Conservation (phyloP, 2,888 invertebrate genomes). For the Deroplatys truncata region DNA sequence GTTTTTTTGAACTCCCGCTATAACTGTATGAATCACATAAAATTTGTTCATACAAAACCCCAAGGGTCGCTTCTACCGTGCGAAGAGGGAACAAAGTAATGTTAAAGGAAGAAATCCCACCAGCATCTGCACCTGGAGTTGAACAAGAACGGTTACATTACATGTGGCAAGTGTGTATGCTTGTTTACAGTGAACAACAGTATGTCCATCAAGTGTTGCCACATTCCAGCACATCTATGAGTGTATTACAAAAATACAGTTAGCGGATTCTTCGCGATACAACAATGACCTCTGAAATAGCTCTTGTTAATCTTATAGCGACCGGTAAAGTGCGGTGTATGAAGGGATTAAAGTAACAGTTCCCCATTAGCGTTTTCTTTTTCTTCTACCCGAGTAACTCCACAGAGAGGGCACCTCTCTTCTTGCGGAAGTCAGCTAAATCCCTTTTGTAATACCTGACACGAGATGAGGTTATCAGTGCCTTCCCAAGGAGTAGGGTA, state of each 20-base stretch:
- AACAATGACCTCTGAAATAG: neutral
- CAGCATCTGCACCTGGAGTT: no score
- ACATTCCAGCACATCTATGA: neutral
- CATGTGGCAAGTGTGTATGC: neutral
- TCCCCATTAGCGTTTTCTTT: neutral
- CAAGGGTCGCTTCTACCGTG: no score
- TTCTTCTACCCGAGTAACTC: neutral
- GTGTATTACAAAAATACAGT: neutral
- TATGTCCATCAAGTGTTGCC: neutral
- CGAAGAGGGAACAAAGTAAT: no score
- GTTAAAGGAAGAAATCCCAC: no score
- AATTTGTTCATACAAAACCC: no score
- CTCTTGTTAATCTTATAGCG: neutral
- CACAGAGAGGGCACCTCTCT: neutral
- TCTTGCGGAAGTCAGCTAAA: neutral
- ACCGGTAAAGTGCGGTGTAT: neutral
- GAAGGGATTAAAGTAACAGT: neutral
- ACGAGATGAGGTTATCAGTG: neutral
- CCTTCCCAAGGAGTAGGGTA: neutral
- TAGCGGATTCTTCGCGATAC: neutral
- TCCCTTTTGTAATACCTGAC: neutral
- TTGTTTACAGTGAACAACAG: neutral
- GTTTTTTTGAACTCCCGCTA: no score
- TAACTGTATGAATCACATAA: no score
- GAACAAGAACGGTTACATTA: neutral